phyloP scores from a whole-genome alignment of 2,113 vertebrate species.

The Rhinogobius similis region DNA sequence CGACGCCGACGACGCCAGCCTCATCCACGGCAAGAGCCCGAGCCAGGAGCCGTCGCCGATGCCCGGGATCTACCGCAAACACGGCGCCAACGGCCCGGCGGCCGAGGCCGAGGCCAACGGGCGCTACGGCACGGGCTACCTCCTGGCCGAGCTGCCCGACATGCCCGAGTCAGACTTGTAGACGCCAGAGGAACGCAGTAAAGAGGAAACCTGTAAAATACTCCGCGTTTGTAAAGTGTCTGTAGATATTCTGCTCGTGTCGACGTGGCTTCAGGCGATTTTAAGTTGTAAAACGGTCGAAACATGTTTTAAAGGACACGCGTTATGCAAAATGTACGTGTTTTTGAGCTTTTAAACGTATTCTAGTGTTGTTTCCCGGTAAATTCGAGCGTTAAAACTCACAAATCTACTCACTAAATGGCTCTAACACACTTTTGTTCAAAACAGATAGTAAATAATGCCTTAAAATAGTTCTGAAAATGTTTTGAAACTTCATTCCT shows the following conservation, averaged over 20 bases:
- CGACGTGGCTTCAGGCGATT: conserved; percentile 54
- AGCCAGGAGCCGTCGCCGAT: too few species aligned
- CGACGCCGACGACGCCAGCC: conserved; percentile 86
- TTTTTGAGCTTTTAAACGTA: too few species aligned
- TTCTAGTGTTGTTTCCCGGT: too few species aligned
- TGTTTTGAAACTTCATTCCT: too few species aligned
- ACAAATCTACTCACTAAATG: too few species aligned
- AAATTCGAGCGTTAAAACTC: too few species aligned
- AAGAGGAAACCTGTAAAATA: too few species aligned
- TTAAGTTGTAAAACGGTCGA: conserved; percentile 16
- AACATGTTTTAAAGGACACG: too few species aligned
- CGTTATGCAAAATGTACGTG: too few species aligned
- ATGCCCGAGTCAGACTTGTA: conserved; percentile 95
- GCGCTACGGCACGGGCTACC: conserved; percentile 91
- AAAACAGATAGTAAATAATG: too few species aligned
- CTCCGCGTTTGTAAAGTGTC: conserved; percentile 62
- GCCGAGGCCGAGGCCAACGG: conserved; percentile 84
- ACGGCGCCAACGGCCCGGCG: conserved; percentile 65
- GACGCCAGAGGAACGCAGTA: conserved; percentile 35
- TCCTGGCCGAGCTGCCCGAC: conserved; percentile 92
- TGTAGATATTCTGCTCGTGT: conserved; percentile 68
- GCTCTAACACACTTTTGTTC: too few species aligned
- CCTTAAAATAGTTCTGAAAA: too few species aligned
- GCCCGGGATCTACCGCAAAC: conserved; percentile 87
- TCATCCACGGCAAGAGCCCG: conserved; percentile 83